Conservation (phyloP, 1,140 invertebrate species). For the Bacillus rossius region DNA sequence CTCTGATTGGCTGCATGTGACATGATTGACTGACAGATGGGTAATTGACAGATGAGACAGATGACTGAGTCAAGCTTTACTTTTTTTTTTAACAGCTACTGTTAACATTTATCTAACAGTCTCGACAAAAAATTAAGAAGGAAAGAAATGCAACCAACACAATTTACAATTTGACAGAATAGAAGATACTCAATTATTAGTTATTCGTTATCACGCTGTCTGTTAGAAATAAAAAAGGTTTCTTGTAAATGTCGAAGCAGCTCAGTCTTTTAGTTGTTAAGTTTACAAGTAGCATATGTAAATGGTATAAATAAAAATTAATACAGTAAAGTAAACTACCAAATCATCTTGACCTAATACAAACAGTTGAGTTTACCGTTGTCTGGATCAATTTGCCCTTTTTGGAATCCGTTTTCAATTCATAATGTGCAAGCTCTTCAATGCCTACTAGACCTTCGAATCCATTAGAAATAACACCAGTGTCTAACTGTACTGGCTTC, state of each 20-base stretch:
- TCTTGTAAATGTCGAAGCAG: background rate
- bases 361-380: background rate
- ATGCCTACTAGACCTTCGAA: conserved; percentile 5
- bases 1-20: too few species aligned
- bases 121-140: too few species aligned
- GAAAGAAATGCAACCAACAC: too few species aligned
- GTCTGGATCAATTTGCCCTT: background rate
- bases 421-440: background rate
- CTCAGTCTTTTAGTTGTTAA: background rate
- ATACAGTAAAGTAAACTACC: background rate
- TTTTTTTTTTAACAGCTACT: too few species aligned
- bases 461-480: conserved; percentile 1
- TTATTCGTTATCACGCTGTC: too few species aligned
- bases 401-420: background rate
- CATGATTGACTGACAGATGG: too few species aligned
- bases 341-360: background rate
- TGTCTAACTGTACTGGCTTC: conserved; percentile 4
- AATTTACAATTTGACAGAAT: too few species aligned
- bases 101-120: too few species aligned
- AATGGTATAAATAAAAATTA: background rate
- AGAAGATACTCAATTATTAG: too few species aligned
- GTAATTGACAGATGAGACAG: too few species aligned
- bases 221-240: background rate
- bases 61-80: too few species aligned
- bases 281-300: too few species aligned